Evolutionary conservation across 2,888 invertebrate species (phyloP).

Genomic region (Branchinecta sandiegonensis): DNA sequence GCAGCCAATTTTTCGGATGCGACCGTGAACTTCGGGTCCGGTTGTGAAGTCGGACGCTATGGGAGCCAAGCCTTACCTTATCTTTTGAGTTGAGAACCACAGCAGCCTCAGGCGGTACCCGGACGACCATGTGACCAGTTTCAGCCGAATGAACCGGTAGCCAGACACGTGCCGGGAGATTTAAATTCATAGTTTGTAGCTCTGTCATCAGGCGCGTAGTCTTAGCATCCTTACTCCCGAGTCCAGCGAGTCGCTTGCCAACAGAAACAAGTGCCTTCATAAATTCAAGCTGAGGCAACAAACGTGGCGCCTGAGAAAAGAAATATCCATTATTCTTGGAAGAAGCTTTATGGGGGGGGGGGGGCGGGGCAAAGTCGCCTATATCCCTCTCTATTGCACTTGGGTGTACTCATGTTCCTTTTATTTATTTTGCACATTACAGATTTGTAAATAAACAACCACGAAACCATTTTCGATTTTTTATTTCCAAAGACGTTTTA

Average conservation of each 20-base stretch:
- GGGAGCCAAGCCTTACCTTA: slow-evolving; percentile 44
- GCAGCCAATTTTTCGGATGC: too few relatives aligned
- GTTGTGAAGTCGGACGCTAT: too few relatives aligned
- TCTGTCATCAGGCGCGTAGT: slow-evolving; percentile 84
- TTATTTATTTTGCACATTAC: too few relatives aligned
- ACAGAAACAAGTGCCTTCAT: slow-evolving; percentile 67
- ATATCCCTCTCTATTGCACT: not conserved
- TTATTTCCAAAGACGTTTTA: too few relatives aligned
- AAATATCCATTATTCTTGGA: slow-evolving; percentile 15
- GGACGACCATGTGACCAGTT: slow-evolving; percentile 75
- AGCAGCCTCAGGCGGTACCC: slow-evolving; percentile 92
- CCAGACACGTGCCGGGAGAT: slow-evolving; percentile 96
- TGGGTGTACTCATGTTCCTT: too few relatives aligned
- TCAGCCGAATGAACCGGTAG: slow-evolving; percentile 68
- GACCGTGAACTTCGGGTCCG: too few relatives aligned
- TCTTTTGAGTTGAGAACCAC: slow-evolving; percentile 98
- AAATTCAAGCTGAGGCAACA: slow-evolving; percentile 70
- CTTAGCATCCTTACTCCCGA: slow-evolving; percentile 77
- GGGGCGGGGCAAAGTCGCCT: not conserved
- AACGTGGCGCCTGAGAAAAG: slow-evolving; percentile 52
- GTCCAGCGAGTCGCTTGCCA: slow-evolving; percentile 62
- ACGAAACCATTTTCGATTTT: too few relatives aligned
- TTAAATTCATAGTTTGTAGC: slow-evolving; percentile 80
- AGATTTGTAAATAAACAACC: too few relatives aligned
- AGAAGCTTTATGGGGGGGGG: not conserved